These are phyloP conservation scores for Patella depressa DNA, from an alignment of 2,888 invertebrate species.

Conservation along the genomic window DNA sequence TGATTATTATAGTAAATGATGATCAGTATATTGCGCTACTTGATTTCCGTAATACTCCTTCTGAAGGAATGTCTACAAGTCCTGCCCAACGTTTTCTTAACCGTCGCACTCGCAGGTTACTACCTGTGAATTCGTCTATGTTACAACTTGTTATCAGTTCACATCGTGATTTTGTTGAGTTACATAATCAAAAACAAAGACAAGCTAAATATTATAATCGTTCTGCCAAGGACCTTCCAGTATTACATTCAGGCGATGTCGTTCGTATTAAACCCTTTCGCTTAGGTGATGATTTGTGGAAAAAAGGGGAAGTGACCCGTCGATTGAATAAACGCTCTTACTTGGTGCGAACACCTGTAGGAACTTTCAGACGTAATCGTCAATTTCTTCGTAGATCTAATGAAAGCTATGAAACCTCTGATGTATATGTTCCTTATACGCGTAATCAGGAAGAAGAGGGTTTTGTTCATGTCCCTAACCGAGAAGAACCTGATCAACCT, in stretches of 20 bases:
- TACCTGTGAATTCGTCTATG: constrained; percentile 14
- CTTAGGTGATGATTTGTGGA: background rate
- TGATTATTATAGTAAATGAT: constrained; percentile 25
- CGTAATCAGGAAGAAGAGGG: no score
- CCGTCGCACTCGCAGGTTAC: background rate
- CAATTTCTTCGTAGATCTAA: background rate
- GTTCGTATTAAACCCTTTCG: constrained; percentile 20
- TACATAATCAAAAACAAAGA: background rate
- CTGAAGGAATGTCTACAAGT: constrained; percentile 4
- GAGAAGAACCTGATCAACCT: no score
- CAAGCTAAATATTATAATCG: no score
- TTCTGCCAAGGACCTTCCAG: no score
- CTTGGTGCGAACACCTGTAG: constrained; percentile 12
- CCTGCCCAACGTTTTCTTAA: constrained; percentile 23
- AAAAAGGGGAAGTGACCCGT: constrained; percentile 17
- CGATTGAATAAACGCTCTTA: constrained; percentile 13
- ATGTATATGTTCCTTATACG: background rate
- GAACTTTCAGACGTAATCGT: constrained; percentile 4
- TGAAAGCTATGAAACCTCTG: background rate
- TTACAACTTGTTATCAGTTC: background rate
- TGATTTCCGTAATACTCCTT: constrained; percentile 21
- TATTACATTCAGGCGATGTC: no score
- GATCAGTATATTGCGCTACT: constrained; percentile 8
- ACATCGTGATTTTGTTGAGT: background rate
- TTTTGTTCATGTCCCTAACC: no score